These are phyloP conservation scores for Eulemur macaco DNA, from an alignment of 2,113 vertebrate genomes.

Conservation along the genomic window DNA sequence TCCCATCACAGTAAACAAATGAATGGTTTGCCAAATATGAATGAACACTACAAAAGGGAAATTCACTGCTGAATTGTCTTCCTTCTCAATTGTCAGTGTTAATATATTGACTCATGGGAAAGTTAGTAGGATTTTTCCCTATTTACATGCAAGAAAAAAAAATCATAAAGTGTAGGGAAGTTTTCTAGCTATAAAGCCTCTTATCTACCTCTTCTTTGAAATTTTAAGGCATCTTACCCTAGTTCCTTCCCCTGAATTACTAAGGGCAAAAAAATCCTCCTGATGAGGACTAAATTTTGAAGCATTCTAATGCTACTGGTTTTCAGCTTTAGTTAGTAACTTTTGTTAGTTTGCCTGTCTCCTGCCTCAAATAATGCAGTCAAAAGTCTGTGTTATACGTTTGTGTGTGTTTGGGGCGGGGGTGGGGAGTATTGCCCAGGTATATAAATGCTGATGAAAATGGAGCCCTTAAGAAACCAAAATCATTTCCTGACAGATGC, in stretches of 20 bases:
- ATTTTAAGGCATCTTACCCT: neutral
- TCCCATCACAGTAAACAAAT: neutral
- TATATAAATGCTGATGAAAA: neutral
- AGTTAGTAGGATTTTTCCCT: neutral
- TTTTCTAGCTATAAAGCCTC: neutral
- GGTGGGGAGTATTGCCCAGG: neutral
- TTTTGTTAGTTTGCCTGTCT: neutral
- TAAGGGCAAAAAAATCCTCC: neutral
- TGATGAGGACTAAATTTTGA: neutral
- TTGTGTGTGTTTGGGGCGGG: neutral
- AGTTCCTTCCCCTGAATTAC: neutral
- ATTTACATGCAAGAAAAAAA: neutral
- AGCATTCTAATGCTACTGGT: neutral
- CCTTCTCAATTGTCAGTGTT: neutral
- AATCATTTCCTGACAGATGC: neutral
- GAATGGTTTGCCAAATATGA: neutral
- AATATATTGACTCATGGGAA: neutral
- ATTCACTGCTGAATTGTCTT: neutral
- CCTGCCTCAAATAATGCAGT: neutral
- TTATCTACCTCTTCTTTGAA: neutral
- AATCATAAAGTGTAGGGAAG: neutral
- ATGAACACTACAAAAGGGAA: neutral
- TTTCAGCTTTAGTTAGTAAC: neutral
- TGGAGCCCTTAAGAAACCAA: neutral
- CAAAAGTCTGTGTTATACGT: neutral